phyloP scores from a whole-genome alignment of 2,113 vertebrate species.

The Brachypteracias leptosomus region DNA sequence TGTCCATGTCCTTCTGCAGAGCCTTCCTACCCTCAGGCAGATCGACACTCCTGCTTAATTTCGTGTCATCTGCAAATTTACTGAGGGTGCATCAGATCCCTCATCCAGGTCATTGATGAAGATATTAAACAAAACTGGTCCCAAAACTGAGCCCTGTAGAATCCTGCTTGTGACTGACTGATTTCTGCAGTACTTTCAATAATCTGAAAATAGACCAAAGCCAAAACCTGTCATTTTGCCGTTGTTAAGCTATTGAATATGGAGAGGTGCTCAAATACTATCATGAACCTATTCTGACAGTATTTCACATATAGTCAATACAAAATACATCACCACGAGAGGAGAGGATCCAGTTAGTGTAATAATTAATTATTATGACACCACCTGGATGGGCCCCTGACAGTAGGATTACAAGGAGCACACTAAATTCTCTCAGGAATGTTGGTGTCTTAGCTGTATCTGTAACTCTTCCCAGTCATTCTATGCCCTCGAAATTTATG shows the following conservation, averaged over 20 bases:
- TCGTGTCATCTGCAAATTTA: too few species aligned
- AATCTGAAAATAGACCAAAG: not conserved
- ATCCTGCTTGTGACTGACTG: too few species aligned
- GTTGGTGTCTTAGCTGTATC: not conserved
- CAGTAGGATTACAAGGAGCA: not conserved
- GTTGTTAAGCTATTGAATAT: not conserved
- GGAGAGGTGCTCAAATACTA: not conserved
- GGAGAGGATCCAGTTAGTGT: not conserved
- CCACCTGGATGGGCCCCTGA: not conserved
- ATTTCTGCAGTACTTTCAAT: not conserved
- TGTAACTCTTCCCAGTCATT: not conserved
- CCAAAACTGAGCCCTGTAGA: too few species aligned
- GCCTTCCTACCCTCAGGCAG: too few species aligned
- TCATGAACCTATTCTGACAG: not conserved
- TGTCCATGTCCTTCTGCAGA: too few species aligned
- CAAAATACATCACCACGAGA: not conserved
- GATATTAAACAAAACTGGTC: too few species aligned
- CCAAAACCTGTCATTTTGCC: not conserved
- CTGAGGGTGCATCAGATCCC: too few species aligned
- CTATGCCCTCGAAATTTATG: fast-evolving
- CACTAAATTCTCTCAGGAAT: not conserved
- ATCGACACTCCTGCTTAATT: too few species aligned
- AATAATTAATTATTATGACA: not conserved
- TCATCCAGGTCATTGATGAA: too few species aligned
- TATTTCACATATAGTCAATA: not conserved